A percentile compares a stretch with the other conserved stretches of the same genome.
Evolutionary conservation across 2,888 invertebrate species (phyloP).

Genomic region (Lampropteryx suffumata): DNA sequence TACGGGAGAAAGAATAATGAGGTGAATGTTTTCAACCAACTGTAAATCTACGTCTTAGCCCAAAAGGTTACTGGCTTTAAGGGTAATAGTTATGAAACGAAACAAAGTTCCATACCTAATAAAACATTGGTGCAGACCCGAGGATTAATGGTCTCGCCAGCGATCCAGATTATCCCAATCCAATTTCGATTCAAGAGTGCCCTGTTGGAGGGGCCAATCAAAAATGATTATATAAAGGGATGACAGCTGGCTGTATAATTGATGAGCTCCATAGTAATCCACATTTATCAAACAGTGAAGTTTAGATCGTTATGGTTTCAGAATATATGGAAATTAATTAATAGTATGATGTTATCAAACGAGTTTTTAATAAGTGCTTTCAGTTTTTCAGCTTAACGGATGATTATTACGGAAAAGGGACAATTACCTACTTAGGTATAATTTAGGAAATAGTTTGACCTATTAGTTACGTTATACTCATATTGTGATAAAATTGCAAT

Average conservation of each 20-base stretch:
- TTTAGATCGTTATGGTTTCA: constrained; percentile 12
- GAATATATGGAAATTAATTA: not conserved
- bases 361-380: not conserved
- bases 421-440: no score
- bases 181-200: constrained; percentile 50
- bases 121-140: constrained; percentile 31
- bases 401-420: no score
- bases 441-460: no score
- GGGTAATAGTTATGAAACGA: constrained; percentile 21
- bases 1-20: no score
- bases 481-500: no score
- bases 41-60: no score
- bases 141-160: constrained; percentile 33
- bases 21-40: no score
- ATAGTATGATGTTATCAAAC: not conserved
- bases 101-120: constrained; percentile 31
- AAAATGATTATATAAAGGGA: constrained; percentile 48
- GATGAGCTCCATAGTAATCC: constrained; percentile 27
- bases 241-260: constrained; percentile 41
- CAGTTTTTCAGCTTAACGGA: no score
- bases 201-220: constrained; percentile 47
- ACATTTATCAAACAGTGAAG: constrained; percentile 22
- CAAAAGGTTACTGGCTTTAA: no score
- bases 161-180: constrained; percentile 49
- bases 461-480: no score